phyloP scores from a whole-genome alignment of 2,113 vertebrate genomes.

The Microcebus ravelobensis region DNA sequence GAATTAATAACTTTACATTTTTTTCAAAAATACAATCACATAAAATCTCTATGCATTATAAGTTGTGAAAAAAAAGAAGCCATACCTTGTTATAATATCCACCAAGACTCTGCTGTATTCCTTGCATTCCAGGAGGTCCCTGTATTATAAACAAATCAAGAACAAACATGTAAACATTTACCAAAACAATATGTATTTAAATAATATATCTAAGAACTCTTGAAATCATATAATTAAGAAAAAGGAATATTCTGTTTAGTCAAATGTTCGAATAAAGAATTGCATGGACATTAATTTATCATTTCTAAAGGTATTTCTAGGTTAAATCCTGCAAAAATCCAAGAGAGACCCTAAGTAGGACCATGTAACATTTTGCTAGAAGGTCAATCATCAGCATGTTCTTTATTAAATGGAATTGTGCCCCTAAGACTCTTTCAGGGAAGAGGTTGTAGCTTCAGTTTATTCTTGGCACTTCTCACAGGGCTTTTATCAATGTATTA shows the following conservation, averaged over 20 bases:
- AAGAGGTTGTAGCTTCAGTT: neutral
- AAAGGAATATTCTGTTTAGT: slow-evolving; percentile 4
- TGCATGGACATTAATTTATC: neutral
- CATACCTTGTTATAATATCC: slow-evolving; percentile 82
- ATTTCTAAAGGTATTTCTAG: neutral
- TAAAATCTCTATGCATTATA: neutral
- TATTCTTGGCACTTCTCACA: slow-evolving; percentile 7
- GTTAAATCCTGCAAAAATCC: slow-evolving; percentile 8
- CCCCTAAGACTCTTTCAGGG: neutral
- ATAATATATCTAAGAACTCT: neutral
- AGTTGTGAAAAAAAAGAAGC: neutral
- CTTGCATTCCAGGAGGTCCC: slow-evolving; percentile 82
- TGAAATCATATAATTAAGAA: neutral
- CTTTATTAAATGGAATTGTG: slow-evolving; percentile 36
- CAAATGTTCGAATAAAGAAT: slow-evolving; percentile 19
- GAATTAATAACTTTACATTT: neutral
- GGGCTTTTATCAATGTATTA: neutral
- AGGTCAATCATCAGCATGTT: neutral
- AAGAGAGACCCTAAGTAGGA: neutral
- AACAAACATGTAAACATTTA: neutral
- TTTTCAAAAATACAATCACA: neutral
- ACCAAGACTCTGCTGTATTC: slow-evolving; percentile 76
- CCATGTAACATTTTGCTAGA: neutral
- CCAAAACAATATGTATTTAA: neutral
- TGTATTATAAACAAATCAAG: slow-evolving; percentile 70